Evolutionary conservation across 2,888 invertebrate species (phyloP).

Genomic region (Amorpha juglandis): DNA sequence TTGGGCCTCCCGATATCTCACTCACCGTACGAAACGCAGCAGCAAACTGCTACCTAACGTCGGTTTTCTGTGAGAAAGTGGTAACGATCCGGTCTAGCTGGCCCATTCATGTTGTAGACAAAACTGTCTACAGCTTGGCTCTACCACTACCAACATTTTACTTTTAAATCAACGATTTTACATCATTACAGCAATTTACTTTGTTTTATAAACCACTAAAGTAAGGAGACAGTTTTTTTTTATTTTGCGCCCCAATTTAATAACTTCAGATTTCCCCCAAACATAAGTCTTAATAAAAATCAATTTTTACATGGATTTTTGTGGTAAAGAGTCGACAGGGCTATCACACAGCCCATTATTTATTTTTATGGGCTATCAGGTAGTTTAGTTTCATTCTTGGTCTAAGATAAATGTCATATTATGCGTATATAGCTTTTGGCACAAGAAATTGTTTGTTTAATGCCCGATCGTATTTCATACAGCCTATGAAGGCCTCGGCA

Average conservation of each 20-base stretch:
- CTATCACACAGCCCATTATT: slow-evolving; percentile 15
- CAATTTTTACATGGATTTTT: not conserved
- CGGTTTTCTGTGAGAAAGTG: no score
- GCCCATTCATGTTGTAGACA: no score
- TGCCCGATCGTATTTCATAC: slow-evolving; percentile 18
- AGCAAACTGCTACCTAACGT: no score
- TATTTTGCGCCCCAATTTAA: not conserved
- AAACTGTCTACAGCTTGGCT: no score
- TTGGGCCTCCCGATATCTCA: no score
- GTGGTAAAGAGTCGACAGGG: slow-evolving; percentile 2
- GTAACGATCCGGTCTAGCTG: no score
- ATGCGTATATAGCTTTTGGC: slow-evolving; percentile 19
- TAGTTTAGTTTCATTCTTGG: slow-evolving; percentile 29
- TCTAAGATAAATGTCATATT: slow-evolving; percentile 24
- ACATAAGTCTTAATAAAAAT: not conserved
- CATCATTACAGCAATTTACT: no score
- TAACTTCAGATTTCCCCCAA: not conserved
- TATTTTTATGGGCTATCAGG: slow-evolving; percentile 26
- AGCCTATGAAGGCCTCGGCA: not conserved
- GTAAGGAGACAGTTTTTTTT: not conserved
- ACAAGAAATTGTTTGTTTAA: slow-evolving; percentile 28
- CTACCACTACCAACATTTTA: no score
- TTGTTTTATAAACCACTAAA: no score
- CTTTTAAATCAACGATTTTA: no score
- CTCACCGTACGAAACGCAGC: no score